Evolutionary conservation across 2,888 invertebrate species (phyloP), one percentile per base, ranked within the genome.

Genomic region (Norana najaformis): DNA sequence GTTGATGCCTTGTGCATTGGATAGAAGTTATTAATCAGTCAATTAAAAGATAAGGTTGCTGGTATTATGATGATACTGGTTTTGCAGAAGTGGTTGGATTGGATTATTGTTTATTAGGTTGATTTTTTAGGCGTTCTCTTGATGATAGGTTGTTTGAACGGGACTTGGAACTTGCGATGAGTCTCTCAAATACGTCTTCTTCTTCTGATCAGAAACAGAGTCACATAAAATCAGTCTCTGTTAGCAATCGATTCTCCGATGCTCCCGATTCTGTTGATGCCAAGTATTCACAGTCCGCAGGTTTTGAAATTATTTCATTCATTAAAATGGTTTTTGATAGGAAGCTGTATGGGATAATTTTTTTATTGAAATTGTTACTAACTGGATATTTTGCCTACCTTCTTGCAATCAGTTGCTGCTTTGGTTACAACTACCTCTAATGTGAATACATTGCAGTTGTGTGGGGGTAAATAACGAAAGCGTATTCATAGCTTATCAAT

Each of bases 141-240:
- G 85, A 37, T 85, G 85, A 85, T n/a, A 85, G 85, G 37, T 37
- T 85, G 85, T 85, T 85, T 36, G 85, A 85, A 37, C 35, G 85
- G 37, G 36, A 85, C 85, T 85, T 85, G 85, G 85, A 85, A 85
- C 35, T 37, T 11, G 85, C 34, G 85, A 85, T 85, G 36, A 85
- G 85, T 85, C 85, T 85, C 37, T 85, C 85, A 23, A 85, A 85
- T 34, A 85, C 35, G 20, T 1, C 85, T 36, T 85, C 36, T 37
- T 53, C 23, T 16, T 85, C 36, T 37, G 37, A 37, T 85, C 37
- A 34, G 23, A 85, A 85, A 36, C 35, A 1, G 37, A 36, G 85
- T 35, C 85, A 36, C 18, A 16, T 85, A 35, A n/a, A 85, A 37
- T 16, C 35, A 23, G 69, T 69, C 5, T 69, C 69, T 69, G 69